Evolutionary conservation across 2,888 invertebrate genomes (phyloP).

Genomic region (Phengaris arion): DNA sequence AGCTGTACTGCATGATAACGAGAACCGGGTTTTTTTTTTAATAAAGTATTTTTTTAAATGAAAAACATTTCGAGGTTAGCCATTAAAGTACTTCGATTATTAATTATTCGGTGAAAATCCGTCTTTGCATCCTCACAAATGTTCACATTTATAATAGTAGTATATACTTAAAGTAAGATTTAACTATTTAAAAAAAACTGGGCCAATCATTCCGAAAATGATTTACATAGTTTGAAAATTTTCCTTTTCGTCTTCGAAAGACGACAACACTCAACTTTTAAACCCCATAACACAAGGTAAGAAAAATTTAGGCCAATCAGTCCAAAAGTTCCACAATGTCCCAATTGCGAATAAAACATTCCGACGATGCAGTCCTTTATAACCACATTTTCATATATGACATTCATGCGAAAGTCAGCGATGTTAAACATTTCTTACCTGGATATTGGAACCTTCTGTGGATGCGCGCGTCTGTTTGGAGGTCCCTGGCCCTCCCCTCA

Average conservation of each 20-base stretch:
- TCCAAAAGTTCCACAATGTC: not conserved
- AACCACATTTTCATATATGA: constrained; percentile 37
- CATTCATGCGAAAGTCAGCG: constrained; percentile 43
- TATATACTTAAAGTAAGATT: too few species aligned
- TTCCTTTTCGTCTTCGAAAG: not conserved
- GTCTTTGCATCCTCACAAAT: too few species aligned
- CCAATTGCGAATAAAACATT: constrained; percentile 29
- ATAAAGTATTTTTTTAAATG: not conserved
- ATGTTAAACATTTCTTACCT: constrained; percentile 59
- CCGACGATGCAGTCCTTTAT: constrained; percentile 31
- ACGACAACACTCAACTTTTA: not conserved
- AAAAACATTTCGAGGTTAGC: not conserved
- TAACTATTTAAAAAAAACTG: too few species aligned
- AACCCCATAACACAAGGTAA: not conserved
- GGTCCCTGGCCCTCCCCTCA: constrained; percentile 65
- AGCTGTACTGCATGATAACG: constrained; percentile 11
- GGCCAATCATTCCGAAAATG: not conserved
- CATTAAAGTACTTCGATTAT: not conserved
- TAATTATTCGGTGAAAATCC: too few species aligned
- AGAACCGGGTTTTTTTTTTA: not conserved
- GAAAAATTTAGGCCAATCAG: not conserved
- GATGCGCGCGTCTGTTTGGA: constrained; percentile 63
- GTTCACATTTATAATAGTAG: too few species aligned
- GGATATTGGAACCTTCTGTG: constrained; percentile 47
- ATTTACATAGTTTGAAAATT: not conserved